Evolutionary conservation across 1,140 invertebrate species (phyloP), one percentile per base, ranked within the genome.

Genomic region (Parasteatoda tepidariorum): DNA sequence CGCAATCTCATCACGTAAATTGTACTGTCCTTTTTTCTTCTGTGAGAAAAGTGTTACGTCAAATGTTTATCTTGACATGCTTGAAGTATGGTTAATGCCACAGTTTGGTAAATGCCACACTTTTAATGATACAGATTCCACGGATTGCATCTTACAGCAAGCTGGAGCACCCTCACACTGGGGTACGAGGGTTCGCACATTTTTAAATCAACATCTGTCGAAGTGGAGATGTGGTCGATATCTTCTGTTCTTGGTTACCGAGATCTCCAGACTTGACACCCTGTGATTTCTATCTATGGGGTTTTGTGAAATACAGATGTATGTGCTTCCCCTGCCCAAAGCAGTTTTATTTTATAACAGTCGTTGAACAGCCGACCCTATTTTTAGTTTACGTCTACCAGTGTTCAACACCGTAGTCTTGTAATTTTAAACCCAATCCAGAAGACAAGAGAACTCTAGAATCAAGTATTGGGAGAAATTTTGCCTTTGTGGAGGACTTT

Each of bases 91-190:
- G 74, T 62, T 79, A 48, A 33, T 84, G 34, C 83, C 74, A 28
- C 74, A 84, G 55, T 31, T 79, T 2, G 34, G 74, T 62, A 68
- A 48, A 33, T 84, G 34, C 83, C 74, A 28, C 74, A 84, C 31
- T 31, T 79, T 2, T n/a, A n/a, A n/a, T n/a, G 18, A 79, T 24
- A 5, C 62, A 3, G 83, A 79, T 79, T 59, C 11, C 7, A 38
- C 30, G 67, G 64, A 84, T 34, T 84, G 31, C 54, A 70, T 84
- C n/a, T 84, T 82, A 48, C 24, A 74, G 30, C 67, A 83, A 64
- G 34, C 82, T 73, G 76, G 76, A 57, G 85, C 75, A 74, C 57
- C 74, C 11, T 68, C 76, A 33, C 76, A 74, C 28, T 82, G 74
- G 85, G 24, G 34, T 31, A 15, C 1, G 24, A 33, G 62, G 70